Conservation (phyloP, 2,113 vertebrate species). For the Cichladusa arquata region DNA sequence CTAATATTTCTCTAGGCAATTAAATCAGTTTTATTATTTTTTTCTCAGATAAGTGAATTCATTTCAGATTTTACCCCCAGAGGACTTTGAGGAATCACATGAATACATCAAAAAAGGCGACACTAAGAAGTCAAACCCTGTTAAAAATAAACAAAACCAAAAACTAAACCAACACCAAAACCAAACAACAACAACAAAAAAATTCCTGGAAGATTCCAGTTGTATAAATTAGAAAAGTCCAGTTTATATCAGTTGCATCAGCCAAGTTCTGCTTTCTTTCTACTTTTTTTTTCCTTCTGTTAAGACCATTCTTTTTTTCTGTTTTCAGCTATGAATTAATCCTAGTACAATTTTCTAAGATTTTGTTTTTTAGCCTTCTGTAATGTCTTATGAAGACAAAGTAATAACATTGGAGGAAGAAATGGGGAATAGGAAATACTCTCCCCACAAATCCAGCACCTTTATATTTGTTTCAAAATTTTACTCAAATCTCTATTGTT, state of each 20-base stretch:
- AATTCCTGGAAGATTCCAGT: neutral
- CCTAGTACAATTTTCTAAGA: neutral
- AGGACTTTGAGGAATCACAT: neutral
- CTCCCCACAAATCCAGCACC: neutral
- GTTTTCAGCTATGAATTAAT: neutral
- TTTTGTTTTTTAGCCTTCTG: neutral
- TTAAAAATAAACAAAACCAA: neutral
- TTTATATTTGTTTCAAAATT: neutral
- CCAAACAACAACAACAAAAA: neutral
- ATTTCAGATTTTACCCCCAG: slow-evolving; percentile 10
- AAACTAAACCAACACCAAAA: neutral
- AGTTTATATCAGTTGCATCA: neutral
- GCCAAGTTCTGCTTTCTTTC: neutral
- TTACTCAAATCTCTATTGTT: neutral
- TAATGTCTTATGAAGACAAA: neutral
- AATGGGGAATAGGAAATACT: neutral
- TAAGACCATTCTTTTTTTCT: neutral
- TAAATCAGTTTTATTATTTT: neutral
- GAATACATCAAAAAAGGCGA: neutral
- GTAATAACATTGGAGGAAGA: neutral
- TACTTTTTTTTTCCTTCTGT: neutral
- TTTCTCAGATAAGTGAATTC: slow-evolving; percentile 10
- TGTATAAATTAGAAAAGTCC: neutral
- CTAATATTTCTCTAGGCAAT: slow-evolving; percentile 31
- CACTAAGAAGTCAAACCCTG: neutral